These are phyloP conservation scores for Xylocopa sonorina DNA, from an alignment of 1,140 invertebrate genomes.

Conservation along the genomic window DNA sequence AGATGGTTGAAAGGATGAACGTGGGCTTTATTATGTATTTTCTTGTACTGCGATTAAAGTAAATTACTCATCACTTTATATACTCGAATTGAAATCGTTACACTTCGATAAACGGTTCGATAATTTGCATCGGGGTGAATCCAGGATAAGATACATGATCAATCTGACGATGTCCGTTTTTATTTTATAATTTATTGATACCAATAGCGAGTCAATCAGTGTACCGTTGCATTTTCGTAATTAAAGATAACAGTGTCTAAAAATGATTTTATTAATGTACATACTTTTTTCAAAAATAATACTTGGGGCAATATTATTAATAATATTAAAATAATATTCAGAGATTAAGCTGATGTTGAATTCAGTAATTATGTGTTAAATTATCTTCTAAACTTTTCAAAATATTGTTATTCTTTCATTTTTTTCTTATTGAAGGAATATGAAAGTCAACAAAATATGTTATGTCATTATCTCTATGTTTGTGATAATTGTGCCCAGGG, in stretches of 20 bases:
- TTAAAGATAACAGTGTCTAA: not conserved
- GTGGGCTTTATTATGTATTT: slow-evolving; percentile 48
- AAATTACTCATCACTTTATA: slow-evolving; percentile 37
- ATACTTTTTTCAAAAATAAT: too few relatives aligned
- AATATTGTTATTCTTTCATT: not conserved
- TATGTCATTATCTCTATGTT: slow-evolving; percentile 3
- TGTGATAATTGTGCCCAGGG: too few relatives aligned
- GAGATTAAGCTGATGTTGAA: too few relatives aligned
- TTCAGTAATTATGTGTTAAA: too few relatives aligned
- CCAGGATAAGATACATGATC: not conserved
- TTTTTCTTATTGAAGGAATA: not conserved
- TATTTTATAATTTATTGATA: not conserved
- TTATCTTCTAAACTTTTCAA: too few relatives aligned
- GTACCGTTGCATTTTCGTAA: not conserved
- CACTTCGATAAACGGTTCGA: slow-evolving; percentile 2
- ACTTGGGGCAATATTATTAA: too few relatives aligned
- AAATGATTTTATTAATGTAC: too few relatives aligned
- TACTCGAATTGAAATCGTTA: not conserved
- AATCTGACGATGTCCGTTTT: not conserved
- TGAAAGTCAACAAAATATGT: not conserved
- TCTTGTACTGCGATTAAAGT: not conserved
- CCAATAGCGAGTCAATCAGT: not conserved
- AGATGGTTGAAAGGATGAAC: slow-evolving; percentile 53
- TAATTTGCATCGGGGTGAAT: slow-evolving; percentile 20
- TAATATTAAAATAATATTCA: not conserved